phyloP scores from a whole-genome alignment of 2,797 vertebrate species.

The Hydrophis major region DNA sequence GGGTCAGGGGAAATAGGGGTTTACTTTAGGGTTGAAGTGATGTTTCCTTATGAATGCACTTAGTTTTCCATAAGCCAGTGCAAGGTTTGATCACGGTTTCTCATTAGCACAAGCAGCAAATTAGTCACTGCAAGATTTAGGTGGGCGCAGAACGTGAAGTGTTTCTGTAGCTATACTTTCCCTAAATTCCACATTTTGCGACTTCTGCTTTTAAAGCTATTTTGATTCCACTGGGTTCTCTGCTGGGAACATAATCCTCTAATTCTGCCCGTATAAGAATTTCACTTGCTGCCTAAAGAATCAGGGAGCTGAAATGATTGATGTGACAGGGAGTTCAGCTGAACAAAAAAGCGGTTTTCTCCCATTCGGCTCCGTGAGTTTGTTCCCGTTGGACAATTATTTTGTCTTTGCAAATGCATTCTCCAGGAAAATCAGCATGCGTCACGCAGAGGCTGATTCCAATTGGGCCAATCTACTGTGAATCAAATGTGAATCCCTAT shows the following conservation, averaged over 20 bases:
- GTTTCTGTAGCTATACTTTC: not conserved
- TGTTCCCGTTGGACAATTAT: not conserved
- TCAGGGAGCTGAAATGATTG: conserved; percentile 15
- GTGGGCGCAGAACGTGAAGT: not conserved
- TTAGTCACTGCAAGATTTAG: not conserved
- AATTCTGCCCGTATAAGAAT: not conserved
- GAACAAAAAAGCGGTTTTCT: not conserved
- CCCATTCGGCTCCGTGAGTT: not conserved
- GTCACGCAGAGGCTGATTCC: not conserved
- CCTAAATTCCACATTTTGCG: not conserved
- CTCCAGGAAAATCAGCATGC: not conserved
- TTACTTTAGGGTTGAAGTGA: not conserved
- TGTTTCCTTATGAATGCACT: not conserved
- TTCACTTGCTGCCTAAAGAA: conserved; percentile 28
- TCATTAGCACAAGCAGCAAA: not conserved
- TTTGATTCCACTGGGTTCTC: not conserved
- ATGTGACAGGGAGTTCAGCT: conserved; percentile 21
- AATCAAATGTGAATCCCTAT: not conserved
- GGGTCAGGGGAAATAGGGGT: not conserved
- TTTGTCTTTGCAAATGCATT: conserved; percentile 7
- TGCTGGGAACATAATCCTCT: not conserved
- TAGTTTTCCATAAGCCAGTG: not conserved
- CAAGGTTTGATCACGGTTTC: not conserved
- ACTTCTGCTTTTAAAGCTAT: not conserved
- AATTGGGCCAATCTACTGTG: not conserved